These are phyloP conservation scores for Phrynosoma blainvillii DNA, from an alignment of 2,113 vertebrate species.

Conservation along the genomic window DNA sequence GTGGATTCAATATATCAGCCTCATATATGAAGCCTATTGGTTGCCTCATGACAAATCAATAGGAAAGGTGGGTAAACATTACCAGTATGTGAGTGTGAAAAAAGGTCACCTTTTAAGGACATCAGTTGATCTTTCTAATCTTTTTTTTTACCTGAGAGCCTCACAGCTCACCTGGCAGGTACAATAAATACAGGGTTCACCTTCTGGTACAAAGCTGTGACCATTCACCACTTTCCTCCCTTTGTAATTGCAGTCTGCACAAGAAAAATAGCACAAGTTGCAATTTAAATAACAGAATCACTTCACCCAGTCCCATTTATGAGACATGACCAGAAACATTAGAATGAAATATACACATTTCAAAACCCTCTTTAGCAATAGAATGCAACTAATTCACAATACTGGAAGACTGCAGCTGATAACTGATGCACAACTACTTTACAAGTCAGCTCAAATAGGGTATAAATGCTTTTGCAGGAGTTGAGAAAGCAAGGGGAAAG, in stretches of 20 bases:
- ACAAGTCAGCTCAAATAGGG: background rate
- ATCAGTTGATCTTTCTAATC: no score
- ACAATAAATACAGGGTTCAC: constrained; percentile 77
- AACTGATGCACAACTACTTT: background rate
- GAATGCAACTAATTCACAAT: background rate
- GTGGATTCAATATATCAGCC: background rate
- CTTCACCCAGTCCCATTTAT: background rate
- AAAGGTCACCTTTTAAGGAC: background rate
- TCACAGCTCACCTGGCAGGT: constrained; percentile 75
- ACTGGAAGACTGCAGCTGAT: background rate
- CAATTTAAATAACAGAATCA: background rate
- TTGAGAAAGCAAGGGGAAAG: background rate
- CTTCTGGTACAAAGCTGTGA: constrained; percentile 77
- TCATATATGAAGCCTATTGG: background rate
- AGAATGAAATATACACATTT: background rate
- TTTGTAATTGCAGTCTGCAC: constrained; percentile 80
- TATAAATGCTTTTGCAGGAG: background rate
- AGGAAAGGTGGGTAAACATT: background rate
- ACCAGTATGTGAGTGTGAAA: accelerated
- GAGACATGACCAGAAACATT: background rate
- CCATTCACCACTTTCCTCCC: constrained; percentile 80
- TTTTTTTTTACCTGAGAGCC: background rate
- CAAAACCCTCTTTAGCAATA: background rate
- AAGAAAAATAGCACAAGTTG: background rate
- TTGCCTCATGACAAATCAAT: background rate